phyloP scores from a whole-genome alignment of 2,113 vertebrate genomes.

The Triplophysa dalaica region DNA sequence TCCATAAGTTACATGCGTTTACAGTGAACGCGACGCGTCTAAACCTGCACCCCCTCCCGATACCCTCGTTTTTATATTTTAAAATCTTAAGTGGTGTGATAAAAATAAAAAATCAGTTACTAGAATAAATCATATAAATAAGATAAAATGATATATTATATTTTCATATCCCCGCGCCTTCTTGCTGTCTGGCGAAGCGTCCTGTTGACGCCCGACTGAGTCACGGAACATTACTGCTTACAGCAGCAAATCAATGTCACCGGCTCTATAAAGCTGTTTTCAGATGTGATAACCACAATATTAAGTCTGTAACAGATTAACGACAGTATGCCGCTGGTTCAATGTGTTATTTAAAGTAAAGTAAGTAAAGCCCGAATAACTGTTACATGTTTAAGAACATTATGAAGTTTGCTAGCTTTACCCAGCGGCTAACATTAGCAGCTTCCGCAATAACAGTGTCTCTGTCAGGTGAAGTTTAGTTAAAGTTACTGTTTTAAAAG shows the following conservation, averaged over 20 bases:
- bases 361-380: neutral
- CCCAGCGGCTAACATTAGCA: slow-evolving; percentile 9
- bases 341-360: neutral
- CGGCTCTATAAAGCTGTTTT: neutral
- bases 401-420: neutral
- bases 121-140: no score
- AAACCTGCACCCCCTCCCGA: neutral
- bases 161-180: no score
- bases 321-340: no score
- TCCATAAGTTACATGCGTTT: no score
- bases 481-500: neutral
- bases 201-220: neutral
- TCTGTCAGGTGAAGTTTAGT: neutral
- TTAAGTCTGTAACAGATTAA: neutral
- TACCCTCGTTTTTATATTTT: no score
- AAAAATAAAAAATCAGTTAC: no score
- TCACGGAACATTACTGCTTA: no score
- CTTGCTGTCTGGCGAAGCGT: neutral
- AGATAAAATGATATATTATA: no score
- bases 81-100: no score
- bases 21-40: neutral
- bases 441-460: slow-evolving; percentile 13
- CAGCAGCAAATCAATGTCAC: neutral
- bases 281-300: neutral
- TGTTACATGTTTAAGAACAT: neutral